Conservation (phyloP, 2,113 vertebrate species). For the Pluvianellus socialis region DNA sequence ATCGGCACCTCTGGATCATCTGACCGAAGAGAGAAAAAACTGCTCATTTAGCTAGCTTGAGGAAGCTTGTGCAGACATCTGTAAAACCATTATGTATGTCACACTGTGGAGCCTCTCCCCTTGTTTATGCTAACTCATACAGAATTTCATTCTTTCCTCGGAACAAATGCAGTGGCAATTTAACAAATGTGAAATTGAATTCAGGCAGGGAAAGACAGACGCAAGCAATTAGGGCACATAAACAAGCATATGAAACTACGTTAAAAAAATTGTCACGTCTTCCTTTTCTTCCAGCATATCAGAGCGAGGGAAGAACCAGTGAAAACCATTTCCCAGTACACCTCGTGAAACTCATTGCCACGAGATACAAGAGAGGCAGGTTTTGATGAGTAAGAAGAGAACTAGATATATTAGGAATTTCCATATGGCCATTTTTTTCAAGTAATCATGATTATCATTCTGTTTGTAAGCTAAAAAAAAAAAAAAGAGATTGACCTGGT, state of each 20-base stretch:
- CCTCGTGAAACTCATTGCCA: rapidly evolving
- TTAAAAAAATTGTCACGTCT: neutral
- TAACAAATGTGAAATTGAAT: neutral
- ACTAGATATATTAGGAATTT: neutral
- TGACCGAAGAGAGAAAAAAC: neutral
- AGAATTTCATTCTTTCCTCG: neutral
- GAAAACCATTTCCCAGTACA: neutral
- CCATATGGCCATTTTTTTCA: neutral
- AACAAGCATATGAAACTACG: neutral
- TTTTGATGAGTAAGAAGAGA: neutral
- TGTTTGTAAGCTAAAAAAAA: neutral
- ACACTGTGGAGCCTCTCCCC: neutral
- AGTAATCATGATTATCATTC: neutral
- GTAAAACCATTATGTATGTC: neutral
- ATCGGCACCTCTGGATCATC: constrained; percentile 90
- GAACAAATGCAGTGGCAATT: neutral
- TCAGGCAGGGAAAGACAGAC: neutral
- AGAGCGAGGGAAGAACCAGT: neutral
- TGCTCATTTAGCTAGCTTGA: neutral
- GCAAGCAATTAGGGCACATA: neutral
- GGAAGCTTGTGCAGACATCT: neutral
- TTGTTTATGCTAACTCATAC: rapidly evolving
- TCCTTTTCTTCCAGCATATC: too few species aligned
- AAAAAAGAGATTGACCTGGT: neutral
- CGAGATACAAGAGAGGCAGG: neutral